Base-by-base conservation (phyloP, 1,140 invertebrate genomes). In the Ephestia elutella region DNA sequence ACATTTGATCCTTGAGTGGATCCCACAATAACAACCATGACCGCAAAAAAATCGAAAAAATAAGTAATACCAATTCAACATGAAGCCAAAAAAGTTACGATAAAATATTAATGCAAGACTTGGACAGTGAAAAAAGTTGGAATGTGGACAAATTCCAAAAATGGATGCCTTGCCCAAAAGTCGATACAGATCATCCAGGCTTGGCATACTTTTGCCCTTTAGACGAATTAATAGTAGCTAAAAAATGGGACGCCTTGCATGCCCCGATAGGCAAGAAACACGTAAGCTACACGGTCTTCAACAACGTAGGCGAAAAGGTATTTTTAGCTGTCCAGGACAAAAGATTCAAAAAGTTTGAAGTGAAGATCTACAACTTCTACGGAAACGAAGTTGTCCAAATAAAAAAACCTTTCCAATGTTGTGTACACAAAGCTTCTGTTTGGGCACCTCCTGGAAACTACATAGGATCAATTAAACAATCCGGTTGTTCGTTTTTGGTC, bases 141-240 rank as follows among this genome's bases (percentile, higher is more conserved):
- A 44, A 44, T 44, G 38, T 15, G 15, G 15, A 44, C 15, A 44
- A 15, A 15, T 44, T 44, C 38, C 38, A 44, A 15, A n/a, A 44
- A 70, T 79, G 79, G 75, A 82, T 82, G 79, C 21, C 62, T 7
- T 82, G 79, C 60, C 79, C 79, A 11, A 57, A 61, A 20, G 49
- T 50, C 7, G 59, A 68, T 5, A 62, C 35, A 20, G 60, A 70
- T 32, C 61, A 59, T 19, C 76, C 79, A 2, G 73, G 75, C 0
- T 62, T 82, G 35, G 71, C 79, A 0, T 82, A 74, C 49, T 48
- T 80, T 38, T 67, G 56, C 20, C 51, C 69, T 20, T 64, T 80
- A 60, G 58, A 77, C 54, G 55, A 78, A 49, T 54, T 82, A 5
- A 71, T 78, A n/a, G 60, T 82, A 10, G 63, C 59, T 0, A 55